Conservation (phyloP, 2,797 vertebrate species). For the Amniataba percoides region DNA sequence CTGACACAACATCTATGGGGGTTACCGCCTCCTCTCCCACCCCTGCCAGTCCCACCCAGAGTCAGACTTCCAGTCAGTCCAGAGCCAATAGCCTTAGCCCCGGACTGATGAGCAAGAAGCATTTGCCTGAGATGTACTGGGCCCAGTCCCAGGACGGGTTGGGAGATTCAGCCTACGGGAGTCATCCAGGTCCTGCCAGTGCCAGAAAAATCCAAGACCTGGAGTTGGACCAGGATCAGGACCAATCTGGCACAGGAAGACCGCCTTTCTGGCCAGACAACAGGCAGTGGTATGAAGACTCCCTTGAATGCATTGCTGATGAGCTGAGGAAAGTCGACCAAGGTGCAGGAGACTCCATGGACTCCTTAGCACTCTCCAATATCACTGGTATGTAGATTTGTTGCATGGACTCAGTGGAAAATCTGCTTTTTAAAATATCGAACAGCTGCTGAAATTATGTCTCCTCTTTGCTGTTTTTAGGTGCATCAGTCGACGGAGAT, state of each 20-base stretch:
- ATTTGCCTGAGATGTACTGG: conserved; percentile 95
- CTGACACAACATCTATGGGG: conserved; percentile 66
- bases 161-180: conserved; percentile 96
- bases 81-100: conserved; percentile 75
- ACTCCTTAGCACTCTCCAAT: conserved; percentile 96
- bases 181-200: conserved; percentile 95
- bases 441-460: conserved; percentile 8
- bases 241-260: conserved; percentile 76
- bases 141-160: conserved; percentile 95
- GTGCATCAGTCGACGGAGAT: conserved; percentile 93
- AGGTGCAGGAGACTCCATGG: conserved; percentile 93
- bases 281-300: conserved; percentile 92
- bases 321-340: conserved; percentile 91
- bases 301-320: conserved; percentile 92
- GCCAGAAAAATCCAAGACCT: conserved; percentile 95
- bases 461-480: conserved; percentile 71
- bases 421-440: background rate
- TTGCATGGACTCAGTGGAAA: background rate
- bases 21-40: conserved; percentile 68
- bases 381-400: conserved; percentile 90
- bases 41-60: conserved; percentile 77
- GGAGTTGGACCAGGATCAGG: conserved; percentile 89
- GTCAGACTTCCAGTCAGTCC: conserved; percentile 75
- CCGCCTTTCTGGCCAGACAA: conserved; percentile 87
- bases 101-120: conserved; percentile 92